Evolutionary conservation across 2,888 invertebrate species (phyloP).

Genomic region (Drosophila paranaensis): DNA sequence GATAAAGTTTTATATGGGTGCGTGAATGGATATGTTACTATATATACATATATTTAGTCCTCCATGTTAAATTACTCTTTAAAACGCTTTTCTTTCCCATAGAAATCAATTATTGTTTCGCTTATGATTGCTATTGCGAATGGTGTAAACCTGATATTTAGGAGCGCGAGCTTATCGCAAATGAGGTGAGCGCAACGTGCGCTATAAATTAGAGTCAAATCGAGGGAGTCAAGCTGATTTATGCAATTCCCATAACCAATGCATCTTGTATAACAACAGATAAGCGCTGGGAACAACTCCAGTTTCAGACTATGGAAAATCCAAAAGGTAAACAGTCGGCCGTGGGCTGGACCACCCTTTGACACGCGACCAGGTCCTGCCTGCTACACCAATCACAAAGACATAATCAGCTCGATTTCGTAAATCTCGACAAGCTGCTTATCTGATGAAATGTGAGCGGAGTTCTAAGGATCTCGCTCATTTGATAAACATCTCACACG

Average conservation of each 20-base stretch:
- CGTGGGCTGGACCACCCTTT: constrained; percentile 52
- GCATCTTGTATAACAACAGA: constrained; percentile 44
- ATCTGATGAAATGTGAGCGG: constrained; percentile 82
- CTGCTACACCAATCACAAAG: constrained; percentile 46
- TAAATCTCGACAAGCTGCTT: constrained; percentile 82
- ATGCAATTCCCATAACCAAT: constrained; percentile 62
- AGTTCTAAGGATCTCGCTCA: constrained; percentile 54
- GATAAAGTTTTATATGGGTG: too few relatives aligned
- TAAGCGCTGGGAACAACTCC: constrained; percentile 38
- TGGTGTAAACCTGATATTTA: constrained; percentile 72
- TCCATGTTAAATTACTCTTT: neutral
- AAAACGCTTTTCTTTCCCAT: constrained; percentile 52
- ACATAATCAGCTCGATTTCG: constrained; percentile 79
- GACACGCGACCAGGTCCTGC: constrained; percentile 58
- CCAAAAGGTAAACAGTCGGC: constrained; percentile 73
- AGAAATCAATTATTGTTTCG: constrained; percentile 59
- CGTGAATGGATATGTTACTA: too few relatives aligned
- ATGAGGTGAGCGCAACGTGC: constrained; percentile 37
- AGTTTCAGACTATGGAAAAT: constrained; percentile 47
- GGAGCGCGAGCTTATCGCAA: constrained; percentile 53
- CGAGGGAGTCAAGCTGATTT: constrained; percentile 74
- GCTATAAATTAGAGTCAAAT: constrained; percentile 77
- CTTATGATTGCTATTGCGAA: constrained; percentile 9
- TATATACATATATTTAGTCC: too few relatives aligned
- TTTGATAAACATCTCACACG: constrained; percentile 79